phyloP scores from a whole-genome alignment of 2,888 invertebrate species.

The Auanema sp. region DNA sequence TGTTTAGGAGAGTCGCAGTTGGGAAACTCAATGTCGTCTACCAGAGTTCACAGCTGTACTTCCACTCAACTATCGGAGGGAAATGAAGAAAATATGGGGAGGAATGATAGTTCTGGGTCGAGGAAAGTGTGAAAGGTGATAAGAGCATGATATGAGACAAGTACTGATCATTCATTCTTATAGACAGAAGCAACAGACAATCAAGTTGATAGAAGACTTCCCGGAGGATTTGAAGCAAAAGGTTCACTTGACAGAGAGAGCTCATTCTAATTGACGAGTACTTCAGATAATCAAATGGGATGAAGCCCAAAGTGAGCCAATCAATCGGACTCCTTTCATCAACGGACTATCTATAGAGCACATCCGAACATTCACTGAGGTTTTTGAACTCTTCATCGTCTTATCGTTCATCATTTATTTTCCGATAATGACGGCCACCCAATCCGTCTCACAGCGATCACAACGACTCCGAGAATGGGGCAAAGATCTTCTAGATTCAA shows the following conservation, averaged over 20 bases:
- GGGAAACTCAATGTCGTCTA: not conserved
- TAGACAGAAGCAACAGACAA: not conserved
- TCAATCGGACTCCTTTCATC: not conserved
- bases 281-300: constrained; percentile 1
- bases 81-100: constrained; percentile 4
- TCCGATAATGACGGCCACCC: too few relatives aligned
- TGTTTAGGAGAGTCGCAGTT: too few relatives aligned
- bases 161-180: not conserved
- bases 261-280: not conserved
- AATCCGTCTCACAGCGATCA: constrained; percentile 4
- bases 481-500: constrained; percentile 13
- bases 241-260: not conserved
- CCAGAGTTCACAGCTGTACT: not conserved
- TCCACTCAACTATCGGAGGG: not conserved
- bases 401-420: too few relatives aligned
- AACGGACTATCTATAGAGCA: not conserved
- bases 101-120: not conserved
- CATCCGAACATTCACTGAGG: not conserved
- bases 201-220: not conserved
- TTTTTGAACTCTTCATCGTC: not conserved
- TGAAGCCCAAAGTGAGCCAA: not conserved
- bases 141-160: not conserved
- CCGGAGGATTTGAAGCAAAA: not conserved
- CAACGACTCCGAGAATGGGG: constrained; percentile 13
- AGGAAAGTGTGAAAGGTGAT: constrained; percentile 2